Evolutionary conservation across 2,797 vertebrate species (phyloP).

Genomic region (Ambastaia sidthimunki): DNA sequence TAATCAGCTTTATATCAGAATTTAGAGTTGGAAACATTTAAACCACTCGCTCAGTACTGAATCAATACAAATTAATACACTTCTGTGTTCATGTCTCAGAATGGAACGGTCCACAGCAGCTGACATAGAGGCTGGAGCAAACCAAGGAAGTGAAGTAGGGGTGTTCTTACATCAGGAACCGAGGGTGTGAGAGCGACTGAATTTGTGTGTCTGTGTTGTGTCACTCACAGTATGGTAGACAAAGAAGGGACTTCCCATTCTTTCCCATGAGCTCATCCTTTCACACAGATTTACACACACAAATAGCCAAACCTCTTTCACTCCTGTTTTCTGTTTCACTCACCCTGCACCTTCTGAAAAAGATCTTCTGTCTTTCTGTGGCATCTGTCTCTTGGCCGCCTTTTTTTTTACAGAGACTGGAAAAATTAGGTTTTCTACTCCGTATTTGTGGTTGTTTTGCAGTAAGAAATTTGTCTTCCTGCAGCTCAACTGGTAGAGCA

Average conservation of each 20-base stretch:
- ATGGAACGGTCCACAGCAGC: slow-evolving; percentile 56
- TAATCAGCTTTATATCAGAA: no score
- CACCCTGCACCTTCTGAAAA: slow-evolving; percentile 51
- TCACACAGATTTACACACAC: slow-evolving; percentile 51
- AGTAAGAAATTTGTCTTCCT: no score
- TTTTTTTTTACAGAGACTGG: slow-evolving; percentile 5
- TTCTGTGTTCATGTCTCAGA: slow-evolving; percentile 48
- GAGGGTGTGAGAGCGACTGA: slow-evolving; percentile 64
- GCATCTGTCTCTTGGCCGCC: slow-evolving; percentile 25
- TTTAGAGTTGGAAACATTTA: no score
- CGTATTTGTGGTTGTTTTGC: not conserved
- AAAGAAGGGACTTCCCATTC: slow-evolving; percentile 48
- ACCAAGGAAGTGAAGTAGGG: slow-evolving; percentile 34
- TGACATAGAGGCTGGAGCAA: slow-evolving; percentile 52
- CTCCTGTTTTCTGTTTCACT: slow-evolving; percentile 40
- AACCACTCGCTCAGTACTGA: no score
- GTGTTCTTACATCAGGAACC: slow-evolving; percentile 55
- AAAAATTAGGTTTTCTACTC: slow-evolving; percentile 1
- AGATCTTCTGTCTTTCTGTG: slow-evolving; percentile 42
- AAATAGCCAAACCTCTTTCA: slow-evolving; percentile 21
- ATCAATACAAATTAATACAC: slow-evolving; percentile 23
- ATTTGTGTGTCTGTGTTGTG: slow-evolving; percentile 57
- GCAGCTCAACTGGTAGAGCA: no score
- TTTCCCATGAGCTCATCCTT: slow-evolving; percentile 56
- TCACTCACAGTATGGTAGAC: slow-evolving; percentile 44